Evolutionary conservation across 2,797 vertebrate genomes (phyloP), one percentile per base, ranked within the genome.

Genomic region (Selene dorsalis): DNA sequence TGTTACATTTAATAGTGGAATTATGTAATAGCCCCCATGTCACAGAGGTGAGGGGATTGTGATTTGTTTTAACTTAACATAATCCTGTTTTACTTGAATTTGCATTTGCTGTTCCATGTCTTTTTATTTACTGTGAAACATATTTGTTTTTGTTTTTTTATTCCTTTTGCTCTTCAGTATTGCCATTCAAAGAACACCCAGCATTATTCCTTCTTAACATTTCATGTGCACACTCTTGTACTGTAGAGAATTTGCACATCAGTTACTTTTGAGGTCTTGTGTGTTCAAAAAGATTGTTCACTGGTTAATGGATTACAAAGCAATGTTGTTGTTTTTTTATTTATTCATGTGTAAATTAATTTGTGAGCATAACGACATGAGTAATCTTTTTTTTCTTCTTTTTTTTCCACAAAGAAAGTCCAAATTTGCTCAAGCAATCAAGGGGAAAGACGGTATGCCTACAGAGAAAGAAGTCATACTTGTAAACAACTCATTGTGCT

Each of bases 1-100:
- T 60, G 72, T 85, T 85, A 52, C 63, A 69, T 84, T 86, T 69
- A 75, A 80, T 74, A 84, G 69, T 61, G 10, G 35, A 90, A 38
- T 86, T 81, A 39, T 79, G 79, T 86, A 82, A 77, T 69, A 80
- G 24, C 20, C 53, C 58, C 73, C 17, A 20, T 76, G 67, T 71
- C 57, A 79, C 61, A 75, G 57, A 85, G 43, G 24, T 28, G 16
- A 48, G 56, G 78, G 73, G 68, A 62, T 84, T 89, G 87, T 28
- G 48, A 77, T 85, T 87, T 79, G 64, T 89, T 91, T 86, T 87
- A 84, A 92, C 69, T 92, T 90, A 90, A 93, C 84, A 86, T 86
- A 60, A 91, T 94, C 94, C 94, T 96, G 94, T 94, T 94, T 95
- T 94, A 95, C 95, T 96, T 96, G 95, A 96, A 95, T 88, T 93